Percentiles rank a stretch among this genome's conserved stretches.
phyloP scores from a whole-genome alignment of 1,140 invertebrate species.

The Drosophila triauraria region DNA sequence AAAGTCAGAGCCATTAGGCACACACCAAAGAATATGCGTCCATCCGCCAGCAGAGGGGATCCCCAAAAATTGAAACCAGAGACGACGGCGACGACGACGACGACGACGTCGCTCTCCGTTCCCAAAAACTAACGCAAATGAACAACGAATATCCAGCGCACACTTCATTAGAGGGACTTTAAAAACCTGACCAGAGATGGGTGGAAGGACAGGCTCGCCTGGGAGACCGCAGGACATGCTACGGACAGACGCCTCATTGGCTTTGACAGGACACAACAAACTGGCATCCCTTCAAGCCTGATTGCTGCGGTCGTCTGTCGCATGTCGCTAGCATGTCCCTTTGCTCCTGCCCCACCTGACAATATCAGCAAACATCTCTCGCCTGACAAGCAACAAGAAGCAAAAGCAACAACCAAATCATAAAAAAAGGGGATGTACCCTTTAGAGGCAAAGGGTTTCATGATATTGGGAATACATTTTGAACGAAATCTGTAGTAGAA shows the following conservation, averaged over 20 bases:
- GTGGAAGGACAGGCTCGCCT: background rate
- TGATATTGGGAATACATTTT: too few species aligned
- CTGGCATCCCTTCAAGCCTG: conserved; percentile 24
- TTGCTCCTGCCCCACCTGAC: conserved; percentile 35
- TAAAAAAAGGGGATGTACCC: conserved; percentile 17
- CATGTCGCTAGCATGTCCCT: conserved; percentile 22
- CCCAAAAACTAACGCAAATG: conserved; percentile 47
- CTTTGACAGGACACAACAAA: conserved; percentile 46
- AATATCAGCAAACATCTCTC: conserved; percentile 62
- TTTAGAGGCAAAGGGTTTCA: background rate
- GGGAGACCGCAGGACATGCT: conserved; percentile 43
- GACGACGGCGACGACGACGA: background rate
- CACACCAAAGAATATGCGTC: conserved; percentile 44
- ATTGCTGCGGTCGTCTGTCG: conserved; percentile 50
- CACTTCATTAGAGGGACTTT: conserved; percentile 66
- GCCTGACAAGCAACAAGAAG: conserved; percentile 25
- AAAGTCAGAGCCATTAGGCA: conserved; percentile 83
- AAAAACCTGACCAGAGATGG: conserved; percentile 10
- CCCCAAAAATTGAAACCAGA: conserved; percentile 43
- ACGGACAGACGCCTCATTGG: conserved; percentile 36
- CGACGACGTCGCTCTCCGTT: background rate
- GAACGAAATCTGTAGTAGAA: too few species aligned
- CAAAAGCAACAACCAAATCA: conserved; percentile 19
- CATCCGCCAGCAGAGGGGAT: background rate
- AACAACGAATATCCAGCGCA: conserved; percentile 40